Base-by-base conservation (phyloP, 2,888 invertebrate species). In the Polydrusus pterygomalis region DNA sequence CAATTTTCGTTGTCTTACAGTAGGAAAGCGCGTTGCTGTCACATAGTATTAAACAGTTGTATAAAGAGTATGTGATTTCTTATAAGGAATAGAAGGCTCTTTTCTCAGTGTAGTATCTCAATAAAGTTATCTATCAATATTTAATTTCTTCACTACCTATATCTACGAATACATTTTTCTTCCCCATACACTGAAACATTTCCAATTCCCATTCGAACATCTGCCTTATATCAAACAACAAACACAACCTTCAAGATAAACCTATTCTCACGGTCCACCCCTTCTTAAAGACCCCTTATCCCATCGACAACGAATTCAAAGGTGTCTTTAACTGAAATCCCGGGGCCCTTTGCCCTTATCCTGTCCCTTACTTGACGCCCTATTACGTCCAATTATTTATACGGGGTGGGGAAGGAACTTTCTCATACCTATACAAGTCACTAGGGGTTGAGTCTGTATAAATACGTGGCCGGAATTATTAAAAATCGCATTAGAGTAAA, bases 351-450 rank as follows among this genome's bases (percentile, higher is more conserved):
- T 18, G 62, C 71, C 70, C 56, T 71, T 65, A 69, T 58, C 56
- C 17, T 17, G 69, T 69, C 56, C 58, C 58, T 43, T 3, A 40
- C 40, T 56, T 56, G 25, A 69, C 69, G 47, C 60, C 49, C 63
- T 75, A 74, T 62, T 51, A 47, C 58, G 38, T 56, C 58, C 60
- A 77, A 49, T 64, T 70, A 77, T 34, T 34, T 34, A 34, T 65
- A 18, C 58, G 51, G 74, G 77, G 77, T 77, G 74, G 77, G 77
- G 77, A 25, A 30, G 5, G 25, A 18, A 58, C 47, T 64, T 75
- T 75, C 77, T 56, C 77, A 75, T 77, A 72, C 74, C 77, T 77
- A 73, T 18, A 70, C 74, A 38, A 67, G 38, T 70, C 67, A 58
- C 56, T 25, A 51, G 56, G 77, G 77, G 77, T 74, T 64, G 74